Evolutionary conservation across 2,888 invertebrate species (phyloP).

Genomic region (Leptodirus hochenwartii): DNA sequence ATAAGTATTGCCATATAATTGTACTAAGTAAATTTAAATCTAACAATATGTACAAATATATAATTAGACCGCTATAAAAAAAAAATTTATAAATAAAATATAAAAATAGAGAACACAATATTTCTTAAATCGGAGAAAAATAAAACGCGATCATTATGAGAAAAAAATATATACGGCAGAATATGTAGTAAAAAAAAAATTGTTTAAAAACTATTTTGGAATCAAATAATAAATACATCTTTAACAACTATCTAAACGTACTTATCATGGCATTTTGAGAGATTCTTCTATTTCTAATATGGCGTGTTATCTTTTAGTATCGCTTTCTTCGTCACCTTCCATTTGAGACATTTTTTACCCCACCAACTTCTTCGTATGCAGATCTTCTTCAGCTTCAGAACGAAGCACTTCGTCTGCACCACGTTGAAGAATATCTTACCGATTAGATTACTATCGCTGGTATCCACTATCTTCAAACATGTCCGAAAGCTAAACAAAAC

Average conservation of each 20-base stretch:
- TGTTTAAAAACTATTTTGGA: too few species aligned
- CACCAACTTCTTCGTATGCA: conserved; percentile 47
- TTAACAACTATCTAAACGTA: too few species aligned
- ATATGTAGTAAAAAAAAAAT: too few species aligned
- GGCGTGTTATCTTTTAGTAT: conserved; percentile 56
- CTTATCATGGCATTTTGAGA: too few species aligned
- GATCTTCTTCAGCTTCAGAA: conserved; percentile 56
- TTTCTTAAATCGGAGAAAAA: too few species aligned
- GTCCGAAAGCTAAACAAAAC: conserved; percentile 62
- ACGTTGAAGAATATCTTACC: conserved; percentile 90
- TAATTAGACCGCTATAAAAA: conserved; percentile 1
- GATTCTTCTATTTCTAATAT: conserved; percentile 33
- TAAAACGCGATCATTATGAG: too few species aligned
- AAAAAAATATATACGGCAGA: too few species aligned
- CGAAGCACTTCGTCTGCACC: conserved; percentile 87
- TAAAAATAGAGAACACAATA: too few species aligned
- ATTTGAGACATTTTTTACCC: conserved; percentile 22
- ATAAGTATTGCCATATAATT: too few species aligned
- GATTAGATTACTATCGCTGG: conserved; percentile 74
- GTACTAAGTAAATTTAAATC: too few species aligned
- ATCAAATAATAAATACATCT: too few species aligned
- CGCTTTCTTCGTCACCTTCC: conserved; percentile 50
- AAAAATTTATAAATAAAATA: too few species aligned
- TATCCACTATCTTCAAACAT: conserved; percentile 74
- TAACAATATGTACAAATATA: not conserved